phyloP scores from a whole-genome alignment of 1,140 invertebrate genomes.

The Pachypeltis micranthus region DNA sequence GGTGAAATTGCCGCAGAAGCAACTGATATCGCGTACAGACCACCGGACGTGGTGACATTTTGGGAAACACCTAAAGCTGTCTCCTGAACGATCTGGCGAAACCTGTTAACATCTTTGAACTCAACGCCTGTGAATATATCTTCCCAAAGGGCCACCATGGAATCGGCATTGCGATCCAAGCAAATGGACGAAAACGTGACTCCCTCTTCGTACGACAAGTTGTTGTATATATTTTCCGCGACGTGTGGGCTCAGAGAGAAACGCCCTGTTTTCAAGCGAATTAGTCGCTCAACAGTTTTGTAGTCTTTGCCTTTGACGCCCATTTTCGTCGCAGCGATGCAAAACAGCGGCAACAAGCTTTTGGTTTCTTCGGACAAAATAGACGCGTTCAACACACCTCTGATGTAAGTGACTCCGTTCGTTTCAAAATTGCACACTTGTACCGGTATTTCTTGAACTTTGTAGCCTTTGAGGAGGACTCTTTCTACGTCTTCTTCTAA shows the following conservation, averaged over 20 bases:
- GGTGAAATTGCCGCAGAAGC: conserved; percentile 59
- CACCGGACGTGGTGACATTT: conserved; percentile 66
- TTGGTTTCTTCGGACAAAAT: conserved; percentile 53
- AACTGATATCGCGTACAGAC: conserved; percentile 71
- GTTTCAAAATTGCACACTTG: conserved; percentile 70
- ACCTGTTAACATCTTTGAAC: conserved; percentile 56
- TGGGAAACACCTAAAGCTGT: conserved; percentile 63
- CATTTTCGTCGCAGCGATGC: conserved; percentile 66
- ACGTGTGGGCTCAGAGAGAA: conserved; percentile 56
- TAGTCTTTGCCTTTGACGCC: conserved; percentile 70
- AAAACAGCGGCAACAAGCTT: conserved; percentile 68
- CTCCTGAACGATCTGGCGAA: conserved; percentile 71
- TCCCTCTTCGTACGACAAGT: conserved; percentile 57
- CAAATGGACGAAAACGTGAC: conserved; percentile 68
- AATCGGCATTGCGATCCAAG: conserved; percentile 65
- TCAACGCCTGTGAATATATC: conserved; percentile 60
- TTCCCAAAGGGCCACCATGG: conserved; percentile 72
- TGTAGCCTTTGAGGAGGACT: conserved; percentile 42
- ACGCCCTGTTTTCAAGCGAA: conserved; percentile 72
- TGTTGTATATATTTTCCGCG: conserved; percentile 52
- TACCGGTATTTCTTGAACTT: conserved; percentile 48
- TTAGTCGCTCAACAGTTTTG: conserved; percentile 64
- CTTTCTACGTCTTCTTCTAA: conserved; percentile 53
- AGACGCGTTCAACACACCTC: conserved; percentile 57
- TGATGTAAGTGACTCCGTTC: conserved; percentile 78